Conservation (phyloP, 2,888 invertebrate species). For the Apamea sordens region DNA sequence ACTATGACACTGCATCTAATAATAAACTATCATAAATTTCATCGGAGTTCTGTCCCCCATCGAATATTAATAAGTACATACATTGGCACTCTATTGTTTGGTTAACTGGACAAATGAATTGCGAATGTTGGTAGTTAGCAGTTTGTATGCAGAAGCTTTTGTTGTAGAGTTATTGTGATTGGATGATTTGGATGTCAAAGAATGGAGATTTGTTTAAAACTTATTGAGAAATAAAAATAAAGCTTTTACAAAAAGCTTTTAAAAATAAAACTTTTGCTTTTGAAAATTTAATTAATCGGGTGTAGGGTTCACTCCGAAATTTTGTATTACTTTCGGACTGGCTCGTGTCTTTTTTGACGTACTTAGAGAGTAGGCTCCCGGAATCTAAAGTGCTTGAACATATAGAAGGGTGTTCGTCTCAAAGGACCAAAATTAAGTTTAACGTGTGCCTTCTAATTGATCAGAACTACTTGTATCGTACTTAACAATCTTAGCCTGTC, state of each 20-base stretch:
- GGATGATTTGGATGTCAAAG: background rate
- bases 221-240: background rate
- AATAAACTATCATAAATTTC: conserved; percentile 80
- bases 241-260: background rate
- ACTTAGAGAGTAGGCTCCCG: too few relatives aligned
- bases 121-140: conserved; percentile 34
- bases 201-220: conserved; percentile 16
- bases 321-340: background rate
- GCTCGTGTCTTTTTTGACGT: background rate
- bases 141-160: conserved; percentile 39
- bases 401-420: background rate
- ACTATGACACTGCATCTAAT: conserved; percentile 74
- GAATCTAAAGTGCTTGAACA: background rate
- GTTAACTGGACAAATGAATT: conserved; percentile 32
- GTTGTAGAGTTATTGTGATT: conserved; percentile 21
- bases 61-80: conserved; percentile 67
- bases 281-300: background rate
- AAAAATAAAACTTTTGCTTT: background rate
- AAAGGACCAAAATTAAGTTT: background rate
- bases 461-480: background rate
- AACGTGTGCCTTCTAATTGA: background rate
- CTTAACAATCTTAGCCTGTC: background rate
- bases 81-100: conserved; percentile 52
- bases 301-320: background rate
- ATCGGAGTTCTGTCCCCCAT: conserved; percentile 65